A percentile compares a stretch with the other conserved stretches of the same genome.
Conservation (phyloP, 2,113 vertebrate genomes). For the Rhizomys pruinosus region DNA sequence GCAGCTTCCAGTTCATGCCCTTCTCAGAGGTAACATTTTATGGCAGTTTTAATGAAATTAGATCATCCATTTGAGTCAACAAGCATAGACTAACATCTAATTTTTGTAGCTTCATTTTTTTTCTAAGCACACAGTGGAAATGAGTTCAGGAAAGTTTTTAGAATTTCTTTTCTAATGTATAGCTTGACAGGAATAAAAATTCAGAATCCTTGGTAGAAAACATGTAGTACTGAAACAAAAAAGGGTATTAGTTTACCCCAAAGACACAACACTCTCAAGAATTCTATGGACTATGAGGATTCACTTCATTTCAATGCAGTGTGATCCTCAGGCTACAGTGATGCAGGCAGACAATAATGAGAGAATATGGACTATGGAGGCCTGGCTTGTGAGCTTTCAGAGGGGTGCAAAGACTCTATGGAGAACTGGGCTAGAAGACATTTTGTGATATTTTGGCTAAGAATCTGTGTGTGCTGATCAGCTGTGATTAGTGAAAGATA, state of each 20-base stretch:
- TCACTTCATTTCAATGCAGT: neutral
- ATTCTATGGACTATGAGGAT: rapidly evolving
- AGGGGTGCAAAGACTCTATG: neutral
- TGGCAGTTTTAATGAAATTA: slow-evolving; percentile 43
- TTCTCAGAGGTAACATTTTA: slow-evolving; percentile 54
- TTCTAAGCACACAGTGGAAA: slow-evolving; percentile 2
- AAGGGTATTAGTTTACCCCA: neutral
- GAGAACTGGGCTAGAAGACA: rapidly evolving
- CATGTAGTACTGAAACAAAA: neutral
- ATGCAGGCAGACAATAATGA: neutral
- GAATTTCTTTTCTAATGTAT: neutral
- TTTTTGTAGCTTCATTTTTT: neutral
- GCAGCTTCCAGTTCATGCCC: neutral
- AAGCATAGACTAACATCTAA: slow-evolving; percentile 25
- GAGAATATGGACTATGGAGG: too few relatives aligned
- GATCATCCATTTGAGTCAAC: neutral
- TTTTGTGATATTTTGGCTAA: too few relatives aligned
- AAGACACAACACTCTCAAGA: neutral
- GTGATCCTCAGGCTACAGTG: neutral
- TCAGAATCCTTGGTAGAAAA: neutral
- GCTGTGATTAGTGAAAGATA: rapidly evolving
- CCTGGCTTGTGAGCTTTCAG: too few relatives aligned
- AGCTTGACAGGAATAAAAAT: neutral
- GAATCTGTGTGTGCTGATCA: too few relatives aligned
- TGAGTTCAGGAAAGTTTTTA: neutral